Evolutionary conservation across 1,140 invertebrate species (phyloP).

Genomic region (Dreissena polymorpha): DNA sequence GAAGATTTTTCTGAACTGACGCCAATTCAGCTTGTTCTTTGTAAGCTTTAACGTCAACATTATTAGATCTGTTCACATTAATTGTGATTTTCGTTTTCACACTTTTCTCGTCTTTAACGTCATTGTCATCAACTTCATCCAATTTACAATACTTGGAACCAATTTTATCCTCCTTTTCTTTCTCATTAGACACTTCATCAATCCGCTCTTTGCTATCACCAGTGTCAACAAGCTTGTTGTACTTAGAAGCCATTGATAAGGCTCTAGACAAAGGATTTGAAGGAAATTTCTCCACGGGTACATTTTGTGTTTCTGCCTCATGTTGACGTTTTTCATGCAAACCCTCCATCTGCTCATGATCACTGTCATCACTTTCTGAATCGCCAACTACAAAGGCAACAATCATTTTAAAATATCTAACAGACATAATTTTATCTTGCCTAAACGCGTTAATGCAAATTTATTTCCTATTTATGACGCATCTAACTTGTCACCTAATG

Average conservation of each 20-base stretch:
- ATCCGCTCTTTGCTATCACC: constrained; percentile 38
- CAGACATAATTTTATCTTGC: no score
- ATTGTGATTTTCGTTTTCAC: constrained; percentile 21
- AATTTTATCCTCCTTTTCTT: constrained; percentile 40
- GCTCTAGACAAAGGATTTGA: constrained; percentile 52
- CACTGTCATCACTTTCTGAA: no score
- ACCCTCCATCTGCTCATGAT: no score
- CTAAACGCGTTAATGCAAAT: no score
- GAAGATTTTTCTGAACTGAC: constrained; percentile 21
- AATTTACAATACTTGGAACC: constrained; percentile 45
- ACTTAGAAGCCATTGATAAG: constrained; percentile 66
- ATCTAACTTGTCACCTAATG: no score
- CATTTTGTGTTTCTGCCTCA: no score
- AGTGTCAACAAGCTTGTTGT: constrained; percentile 75
- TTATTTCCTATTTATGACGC: no score
- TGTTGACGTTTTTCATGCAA: no score
- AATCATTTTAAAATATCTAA: no score
- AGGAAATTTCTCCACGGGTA: background rate
- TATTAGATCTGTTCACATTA: background rate
- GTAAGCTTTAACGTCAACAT: background rate
- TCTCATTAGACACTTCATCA: constrained; percentile 14
- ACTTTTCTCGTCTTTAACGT: background rate
- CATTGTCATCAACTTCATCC: constrained; percentile 69
- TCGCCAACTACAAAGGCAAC: no score
- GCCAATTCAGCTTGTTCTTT: constrained; percentile 12